Conservation (phyloP, 2,888 invertebrate genomes). For the Catonia carolina region DNA sequence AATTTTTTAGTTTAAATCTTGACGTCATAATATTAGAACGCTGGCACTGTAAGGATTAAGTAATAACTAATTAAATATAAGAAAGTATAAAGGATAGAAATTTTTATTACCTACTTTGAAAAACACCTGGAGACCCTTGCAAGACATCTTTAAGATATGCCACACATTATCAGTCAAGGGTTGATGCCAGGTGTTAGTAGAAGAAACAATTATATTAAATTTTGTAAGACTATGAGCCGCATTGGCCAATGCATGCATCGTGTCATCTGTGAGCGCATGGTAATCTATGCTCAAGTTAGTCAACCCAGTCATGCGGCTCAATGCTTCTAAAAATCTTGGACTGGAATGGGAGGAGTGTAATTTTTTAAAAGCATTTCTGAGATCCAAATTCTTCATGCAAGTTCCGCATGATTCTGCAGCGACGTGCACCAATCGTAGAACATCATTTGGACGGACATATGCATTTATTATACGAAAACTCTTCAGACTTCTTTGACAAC, state of each 20-base stretch:
- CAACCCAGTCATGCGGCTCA: neutral
- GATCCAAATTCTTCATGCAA: neutral
- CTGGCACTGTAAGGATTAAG: no score
- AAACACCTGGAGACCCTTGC: neutral
- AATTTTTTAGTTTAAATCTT: no score
- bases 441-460: slow-evolving; percentile 7
- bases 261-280: neutral
- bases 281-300: slow-evolving; percentile 4
- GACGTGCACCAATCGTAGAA: neutral
- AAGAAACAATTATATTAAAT: slow-evolving; percentile 1
- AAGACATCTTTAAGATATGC: neutral
- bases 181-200: neutral
- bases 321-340: neutral
- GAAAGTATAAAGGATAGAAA: no score
- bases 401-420: neutral
- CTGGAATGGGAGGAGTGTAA: neutral
- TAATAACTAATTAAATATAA: no score
- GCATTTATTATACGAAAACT: slow-evolving; percentile 1
- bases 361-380: slow-evolving; percentile 5
- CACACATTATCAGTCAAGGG: neutral
- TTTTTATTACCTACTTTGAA: slow-evolving; percentile 1
- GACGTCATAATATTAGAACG: no score
- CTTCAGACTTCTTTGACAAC: slow-evolving; percentile 1
- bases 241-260: neutral
- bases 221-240: neutral